Base-by-base conservation (phyloP, 2,113 vertebrate species). In the Patagioenas fasciata region DNA sequence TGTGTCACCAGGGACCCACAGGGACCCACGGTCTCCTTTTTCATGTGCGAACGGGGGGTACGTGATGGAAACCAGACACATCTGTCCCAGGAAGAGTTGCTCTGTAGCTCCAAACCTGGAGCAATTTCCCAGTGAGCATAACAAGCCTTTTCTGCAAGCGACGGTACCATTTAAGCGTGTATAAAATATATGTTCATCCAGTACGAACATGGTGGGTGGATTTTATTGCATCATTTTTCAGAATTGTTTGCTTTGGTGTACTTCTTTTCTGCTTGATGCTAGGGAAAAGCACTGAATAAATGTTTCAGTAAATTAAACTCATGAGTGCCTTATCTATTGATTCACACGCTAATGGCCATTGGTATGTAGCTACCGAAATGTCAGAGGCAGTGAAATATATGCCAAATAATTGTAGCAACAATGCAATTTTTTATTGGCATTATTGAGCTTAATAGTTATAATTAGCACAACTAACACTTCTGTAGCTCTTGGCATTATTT, bases 31-130 rank as follows among this genome's bases (percentile, higher is more conserved):
- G 0, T 1, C 44, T 38, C 54, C 67, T 20, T 2, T 26, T 23
- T 58, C 1, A 0, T 0, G 65, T 17, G 24, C 0, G 2, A 9
- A 16, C 6, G 23, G 15, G 56, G 11, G 18, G 8, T 5, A 3
- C 5, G 11, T 21, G 1, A 11, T 9, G 56, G 74, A 56, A 56
- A 71, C 2, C 18, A 47, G 73, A 38, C 34, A 29, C 64, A 17
- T 19, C 64, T 19, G 69, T 13, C 51, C 69, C 51, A 14, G n/a
- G 19, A 48, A 47, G 8, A 26, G 48, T 5, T 10, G 29, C 24
- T 53, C 42, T 31, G 11, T 7, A 34, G 60, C 38, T 69, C 38
- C 34, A 23, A 60, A 26, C 42, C 18, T 21, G 51, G n/a, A 44
- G 34, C 4, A 5, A 8, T 34, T 70, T 70, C 51, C 66, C 60